A percentile compares a stretch with the other conserved stretches of the same genome.
Conservation (phyloP, 1,140 invertebrate species). For the Sitodiplosis mosellana region DNA sequence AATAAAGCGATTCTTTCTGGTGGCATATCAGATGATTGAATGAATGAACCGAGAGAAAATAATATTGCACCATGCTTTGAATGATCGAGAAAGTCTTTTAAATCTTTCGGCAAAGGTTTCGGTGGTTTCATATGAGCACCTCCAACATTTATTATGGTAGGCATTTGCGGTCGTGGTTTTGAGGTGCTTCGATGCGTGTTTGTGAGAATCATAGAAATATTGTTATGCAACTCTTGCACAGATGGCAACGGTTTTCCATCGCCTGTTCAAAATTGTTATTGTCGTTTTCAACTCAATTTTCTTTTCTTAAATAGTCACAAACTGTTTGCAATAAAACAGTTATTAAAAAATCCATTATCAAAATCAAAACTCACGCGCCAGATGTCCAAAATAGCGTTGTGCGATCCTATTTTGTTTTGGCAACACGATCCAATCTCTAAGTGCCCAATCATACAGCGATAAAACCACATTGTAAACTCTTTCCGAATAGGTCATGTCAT, state of each 20-base stretch:
- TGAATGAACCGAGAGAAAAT: constrained; percentile 47
- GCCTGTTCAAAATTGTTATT: too few relatives aligned
- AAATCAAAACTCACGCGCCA: constrained; percentile 8
- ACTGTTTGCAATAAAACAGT: too few relatives aligned
- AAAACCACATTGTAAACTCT: constrained; percentile 20
- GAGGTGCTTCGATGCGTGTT: constrained; percentile 30
- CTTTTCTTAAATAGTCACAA: too few relatives aligned
- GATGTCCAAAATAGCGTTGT: constrained; percentile 19
- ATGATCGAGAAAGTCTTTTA: constrained; percentile 35
- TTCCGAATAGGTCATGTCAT: constrained; percentile 25
- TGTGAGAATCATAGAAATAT: constrained; percentile 32
- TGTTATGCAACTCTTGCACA: constrained; percentile 8
- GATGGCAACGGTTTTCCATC: constrained; percentile 5
- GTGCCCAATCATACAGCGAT: constrained; percentile 16
- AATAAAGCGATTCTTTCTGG: constrained; percentile 26
- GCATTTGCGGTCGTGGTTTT: constrained; percentile 27
- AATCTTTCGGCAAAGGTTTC: constrained; percentile 28
- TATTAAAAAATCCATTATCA: too few relatives aligned
- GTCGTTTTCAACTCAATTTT: too few relatives aligned
- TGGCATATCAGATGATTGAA: constrained; percentile 32
- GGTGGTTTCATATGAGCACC: constrained; percentile 28
- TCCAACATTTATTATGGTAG: constrained; percentile 29
- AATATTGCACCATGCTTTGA: constrained; percentile 41
- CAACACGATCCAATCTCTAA: constrained; percentile 18
- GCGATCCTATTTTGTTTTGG: constrained; percentile 23